Conservation (phyloP, 2,888 invertebrate genomes). For the Ectemnius lituratus region DNA sequence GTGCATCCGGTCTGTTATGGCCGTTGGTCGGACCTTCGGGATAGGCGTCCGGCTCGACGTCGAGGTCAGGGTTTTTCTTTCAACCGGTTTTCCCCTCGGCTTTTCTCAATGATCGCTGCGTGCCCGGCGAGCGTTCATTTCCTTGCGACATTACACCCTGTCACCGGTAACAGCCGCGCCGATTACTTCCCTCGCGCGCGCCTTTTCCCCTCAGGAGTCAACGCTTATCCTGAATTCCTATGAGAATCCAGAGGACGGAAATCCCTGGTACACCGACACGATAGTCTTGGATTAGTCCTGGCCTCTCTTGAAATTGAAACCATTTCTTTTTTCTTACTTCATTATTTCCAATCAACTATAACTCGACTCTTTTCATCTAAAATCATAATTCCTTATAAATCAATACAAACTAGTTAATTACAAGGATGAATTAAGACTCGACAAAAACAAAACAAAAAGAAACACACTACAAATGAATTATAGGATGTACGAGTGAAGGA, state of each 20-base stretch:
- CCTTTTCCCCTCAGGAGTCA: slow-evolving; percentile 10
- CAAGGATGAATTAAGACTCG: too few relatives aligned
- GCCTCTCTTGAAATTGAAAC: too few relatives aligned
- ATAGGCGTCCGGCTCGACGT: slow-evolving; percentile 29
- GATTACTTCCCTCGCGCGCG: slow-evolving; percentile 42
- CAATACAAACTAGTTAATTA: too few relatives aligned
- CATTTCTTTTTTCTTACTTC: too few relatives aligned
- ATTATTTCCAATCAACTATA: too few relatives aligned
- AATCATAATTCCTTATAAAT: too few relatives aligned
- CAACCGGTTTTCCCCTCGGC: neutral
- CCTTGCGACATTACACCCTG: slow-evolving; percentile 39
- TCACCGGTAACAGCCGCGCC: slow-evolving; percentile 48
- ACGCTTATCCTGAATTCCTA: slow-evolving; percentile 1
- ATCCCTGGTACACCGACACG: too few relatives aligned
- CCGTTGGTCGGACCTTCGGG: slow-evolving; percentile 30
- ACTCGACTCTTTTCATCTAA: too few relatives aligned
- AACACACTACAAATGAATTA: neutral
- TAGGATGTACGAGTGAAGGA: neutral
- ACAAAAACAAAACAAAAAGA: too few relatives aligned
- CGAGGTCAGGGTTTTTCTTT: slow-evolving; percentile 58
- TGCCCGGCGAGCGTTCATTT: slow-evolving; percentile 38
- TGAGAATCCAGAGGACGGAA: neutral
- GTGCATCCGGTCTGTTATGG: slow-evolving; percentile 1
- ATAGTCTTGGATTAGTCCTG: too few relatives aligned
- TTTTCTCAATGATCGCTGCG: slow-evolving; percentile 37